These are phyloP conservation scores for Eupithecia centaureata DNA, from an alignment of 2,888 invertebrate species.

Conservation along the genomic window DNA sequence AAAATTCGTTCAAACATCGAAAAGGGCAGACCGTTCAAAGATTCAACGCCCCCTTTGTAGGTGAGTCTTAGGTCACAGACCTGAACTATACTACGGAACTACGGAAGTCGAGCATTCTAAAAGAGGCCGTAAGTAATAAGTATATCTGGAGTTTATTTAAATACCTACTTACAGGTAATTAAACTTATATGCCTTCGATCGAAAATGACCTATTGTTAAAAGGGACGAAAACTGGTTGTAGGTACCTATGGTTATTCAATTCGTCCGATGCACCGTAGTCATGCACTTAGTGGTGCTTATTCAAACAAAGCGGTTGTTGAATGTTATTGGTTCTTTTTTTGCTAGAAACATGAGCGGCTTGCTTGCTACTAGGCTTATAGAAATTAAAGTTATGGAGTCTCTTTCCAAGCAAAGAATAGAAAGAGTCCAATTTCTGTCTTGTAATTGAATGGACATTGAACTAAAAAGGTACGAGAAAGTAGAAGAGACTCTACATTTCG, in stretches of 20 bases:
- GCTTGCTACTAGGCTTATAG: not conserved
- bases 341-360: not conserved
- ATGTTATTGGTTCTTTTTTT: not conserved
- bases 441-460: not conserved
- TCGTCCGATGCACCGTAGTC: not conserved
- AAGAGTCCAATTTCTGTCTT: not conserved
- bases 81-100: not conserved
- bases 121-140: too few relatives aligned
- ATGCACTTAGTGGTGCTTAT: not conserved
- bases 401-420: not conserved
- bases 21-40: not conserved
- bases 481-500: not conserved
- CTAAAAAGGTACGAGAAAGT: too few relatives aligned
- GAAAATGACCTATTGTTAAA: not conserved
- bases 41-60: slow-evolving; percentile 4
- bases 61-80: slow-evolving; percentile 7
- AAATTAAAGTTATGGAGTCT: too few relatives aligned
- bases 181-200: too few relatives aligned
- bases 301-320: not conserved
- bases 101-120: not conserved
- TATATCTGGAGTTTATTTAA: too few relatives aligned
- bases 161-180: too few relatives aligned
- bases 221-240: not conserved
- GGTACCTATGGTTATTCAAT: not conserved
- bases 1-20: not conserved